A percentile compares a stretch with the other conserved stretches of the same genome.
Conservation (phyloP, 1,140 invertebrate species). For the Batillaria attramentaria region DNA sequence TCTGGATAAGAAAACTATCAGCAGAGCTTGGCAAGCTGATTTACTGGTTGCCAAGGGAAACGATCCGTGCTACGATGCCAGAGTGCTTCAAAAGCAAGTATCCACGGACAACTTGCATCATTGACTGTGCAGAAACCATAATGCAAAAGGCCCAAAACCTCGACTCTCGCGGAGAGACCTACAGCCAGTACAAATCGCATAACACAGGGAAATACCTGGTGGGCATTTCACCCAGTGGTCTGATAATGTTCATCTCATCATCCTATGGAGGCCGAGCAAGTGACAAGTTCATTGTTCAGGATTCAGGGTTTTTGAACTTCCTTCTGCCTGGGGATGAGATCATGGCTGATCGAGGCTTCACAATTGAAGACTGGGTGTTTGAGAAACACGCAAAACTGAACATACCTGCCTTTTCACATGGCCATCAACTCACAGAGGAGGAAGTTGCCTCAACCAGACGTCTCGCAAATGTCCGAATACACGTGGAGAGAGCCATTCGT, state of each 20-base stretch:
- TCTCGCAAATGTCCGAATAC: slow-evolving; percentile 64
- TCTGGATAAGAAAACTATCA: background rate
- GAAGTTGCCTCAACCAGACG: slow-evolving; percentile 58
- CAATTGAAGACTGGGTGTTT: slow-evolving; percentile 36
- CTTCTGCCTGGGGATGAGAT: slow-evolving; percentile 68
- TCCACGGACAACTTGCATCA: background rate
- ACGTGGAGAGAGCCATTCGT: slow-evolving; percentile 67
- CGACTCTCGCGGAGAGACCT: background rate
- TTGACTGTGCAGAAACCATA: slow-evolving; percentile 32
- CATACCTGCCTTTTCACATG: slow-evolving; percentile 38
- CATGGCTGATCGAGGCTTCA: slow-evolving; percentile 71
- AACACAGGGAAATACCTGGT: slow-evolving; percentile 53
- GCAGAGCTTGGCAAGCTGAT: background rate
- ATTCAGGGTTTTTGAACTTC: slow-evolving; percentile 67
- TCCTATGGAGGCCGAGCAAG: slow-evolving; percentile 66
- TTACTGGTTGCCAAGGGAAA: background rate
- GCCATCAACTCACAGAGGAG: slow-evolving; percentile 56
- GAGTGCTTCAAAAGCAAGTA: background rate
- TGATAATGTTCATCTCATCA: slow-evolving; percentile 69
- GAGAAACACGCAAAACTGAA: slow-evolving; percentile 7
- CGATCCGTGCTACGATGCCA: background rate
- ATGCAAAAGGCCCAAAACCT: background rate
- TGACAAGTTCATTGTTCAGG: slow-evolving; percentile 66
- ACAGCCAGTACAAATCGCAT: slow-evolving; percentile 25
- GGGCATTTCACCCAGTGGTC: slow-evolving; percentile 67